Evolutionary conservation across 2,113 vertebrate genomes (phyloP).

Genomic region (Cyphomyrus plagiostoma): DNA sequence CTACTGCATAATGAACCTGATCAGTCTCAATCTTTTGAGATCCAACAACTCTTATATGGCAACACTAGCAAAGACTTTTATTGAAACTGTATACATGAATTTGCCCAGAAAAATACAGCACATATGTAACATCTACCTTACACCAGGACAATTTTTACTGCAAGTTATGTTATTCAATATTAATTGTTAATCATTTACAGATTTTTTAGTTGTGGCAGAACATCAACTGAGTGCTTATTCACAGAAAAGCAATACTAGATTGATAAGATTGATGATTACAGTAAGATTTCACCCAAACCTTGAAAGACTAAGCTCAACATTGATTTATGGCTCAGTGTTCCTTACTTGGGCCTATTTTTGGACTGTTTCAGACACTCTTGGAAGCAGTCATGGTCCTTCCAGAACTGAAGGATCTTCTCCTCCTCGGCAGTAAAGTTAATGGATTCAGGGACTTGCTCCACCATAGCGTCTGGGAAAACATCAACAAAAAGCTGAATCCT

Average conservation of each 20-base stretch:
- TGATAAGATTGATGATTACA: background rate
- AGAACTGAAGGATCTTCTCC: constrained; percentile 78
- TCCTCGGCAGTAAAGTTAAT: constrained; percentile 85
- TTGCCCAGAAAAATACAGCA: background rate
- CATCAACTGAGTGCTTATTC: background rate
- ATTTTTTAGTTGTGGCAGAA: background rate
- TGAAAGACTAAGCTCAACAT: background rate
- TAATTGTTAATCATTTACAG: background rate
- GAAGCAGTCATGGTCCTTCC: constrained; percentile 82
- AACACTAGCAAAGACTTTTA: background rate
- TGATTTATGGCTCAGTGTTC: background rate
- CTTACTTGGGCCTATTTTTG: constrained; percentile 82
- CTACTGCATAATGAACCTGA: background rate
- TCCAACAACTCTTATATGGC: background rate
- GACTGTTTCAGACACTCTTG: constrained; percentile 90
- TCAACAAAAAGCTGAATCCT: background rate
- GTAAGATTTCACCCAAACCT: background rate
- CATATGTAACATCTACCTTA: background rate
- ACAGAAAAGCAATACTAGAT: background rate
- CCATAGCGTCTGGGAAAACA: constrained; percentile 61
- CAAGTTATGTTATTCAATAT: background rate
- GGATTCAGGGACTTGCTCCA: constrained; percentile 82
- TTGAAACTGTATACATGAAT: background rate
- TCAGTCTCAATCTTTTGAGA: background rate
- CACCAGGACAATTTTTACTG: background rate